phyloP scores from a whole-genome alignment of 2,888 invertebrate species.

The Anoplius nigerrimus region DNA sequence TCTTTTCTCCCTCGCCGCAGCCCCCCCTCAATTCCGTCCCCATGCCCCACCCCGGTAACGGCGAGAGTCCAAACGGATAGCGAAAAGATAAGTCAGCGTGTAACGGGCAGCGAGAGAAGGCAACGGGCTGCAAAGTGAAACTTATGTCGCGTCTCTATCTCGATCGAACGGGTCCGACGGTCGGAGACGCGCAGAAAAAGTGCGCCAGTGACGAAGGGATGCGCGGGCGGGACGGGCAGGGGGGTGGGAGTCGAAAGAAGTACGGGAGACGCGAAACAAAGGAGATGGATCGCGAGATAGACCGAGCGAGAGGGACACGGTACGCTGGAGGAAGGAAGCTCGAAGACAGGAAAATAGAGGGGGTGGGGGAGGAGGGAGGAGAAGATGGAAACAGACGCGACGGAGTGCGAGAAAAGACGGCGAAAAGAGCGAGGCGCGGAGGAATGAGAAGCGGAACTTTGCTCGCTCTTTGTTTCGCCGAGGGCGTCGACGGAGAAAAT shows the following conservation, averaged over 20 bases:
- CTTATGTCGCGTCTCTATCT: constrained; percentile 20
- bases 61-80: constrained; percentile 42
- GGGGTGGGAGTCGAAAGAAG: no score
- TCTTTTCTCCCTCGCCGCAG: background rate
- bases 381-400: constrained; percentile 12
- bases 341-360: background rate
- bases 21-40: background rate
- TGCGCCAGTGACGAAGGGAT: no score
- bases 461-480: constrained; percentile 25
- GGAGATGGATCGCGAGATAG: constrained; percentile 8
- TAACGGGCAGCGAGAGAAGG: constrained; percentile 28
- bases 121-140: constrained; percentile 42
- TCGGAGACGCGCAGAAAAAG: no score
- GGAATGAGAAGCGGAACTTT: constrained; percentile 8
- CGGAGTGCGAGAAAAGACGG: background rate
- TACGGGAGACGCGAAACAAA: no score
- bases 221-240: no score
- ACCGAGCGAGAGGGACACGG: constrained; percentile 12
- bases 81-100: constrained; percentile 47
- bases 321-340: background rate
- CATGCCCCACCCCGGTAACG: no score
- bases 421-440: constrained; percentile 8
- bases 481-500: constrained; percentile 33
- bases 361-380: constrained; percentile 4
- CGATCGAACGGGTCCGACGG: no score